phyloP scores from a whole-genome alignment of 2,888 invertebrate species.

The Prosopocoilus inquinatus region DNA sequence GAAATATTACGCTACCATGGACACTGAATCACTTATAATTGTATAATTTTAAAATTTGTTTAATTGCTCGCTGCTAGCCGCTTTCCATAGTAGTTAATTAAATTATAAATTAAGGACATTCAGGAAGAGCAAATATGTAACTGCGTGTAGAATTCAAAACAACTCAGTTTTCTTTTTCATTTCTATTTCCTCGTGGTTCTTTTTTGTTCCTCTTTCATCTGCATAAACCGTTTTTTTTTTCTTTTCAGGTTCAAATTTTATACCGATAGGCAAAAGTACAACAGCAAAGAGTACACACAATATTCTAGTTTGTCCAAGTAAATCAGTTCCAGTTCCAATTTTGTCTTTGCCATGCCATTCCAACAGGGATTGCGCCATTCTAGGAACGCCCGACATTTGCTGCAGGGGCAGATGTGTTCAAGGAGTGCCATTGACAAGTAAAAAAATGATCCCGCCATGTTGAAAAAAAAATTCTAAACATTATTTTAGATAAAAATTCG shows the following conservation, averaged over 20 bases:
- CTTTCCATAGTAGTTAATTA: no score
- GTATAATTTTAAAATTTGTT: no score
- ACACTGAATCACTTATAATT: no score
- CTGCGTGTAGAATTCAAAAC: no score
- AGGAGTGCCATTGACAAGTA: conserved; percentile 18
- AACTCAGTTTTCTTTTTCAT: no score
- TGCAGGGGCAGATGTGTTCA: conserved; percentile 17
- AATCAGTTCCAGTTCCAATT: conserved; percentile 15
- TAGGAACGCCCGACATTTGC: conserved; percentile 43
- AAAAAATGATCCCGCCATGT: not conserved
- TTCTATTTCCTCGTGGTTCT: no score
- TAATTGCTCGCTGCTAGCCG: no score
- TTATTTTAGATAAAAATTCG: conserved; percentile 13
- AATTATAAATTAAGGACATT: no score
- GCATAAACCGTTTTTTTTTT: no score
- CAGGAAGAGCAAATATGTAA: no score
- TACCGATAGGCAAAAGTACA: conserved; percentile 5
- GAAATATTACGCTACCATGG: not conserved
- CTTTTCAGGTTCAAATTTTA: no score
- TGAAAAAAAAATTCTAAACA: not conserved
- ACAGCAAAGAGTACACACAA: conserved; percentile 1
- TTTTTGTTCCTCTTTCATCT: no score
- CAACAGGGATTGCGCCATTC: conserved; percentile 54
- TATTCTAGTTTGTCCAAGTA: conserved; percentile 15
- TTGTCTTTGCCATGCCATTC: conserved; percentile 51